Base-by-base conservation (phyloP, 35 echinoderm and acorn worm species). In the Chiridota heheva region DNA sequence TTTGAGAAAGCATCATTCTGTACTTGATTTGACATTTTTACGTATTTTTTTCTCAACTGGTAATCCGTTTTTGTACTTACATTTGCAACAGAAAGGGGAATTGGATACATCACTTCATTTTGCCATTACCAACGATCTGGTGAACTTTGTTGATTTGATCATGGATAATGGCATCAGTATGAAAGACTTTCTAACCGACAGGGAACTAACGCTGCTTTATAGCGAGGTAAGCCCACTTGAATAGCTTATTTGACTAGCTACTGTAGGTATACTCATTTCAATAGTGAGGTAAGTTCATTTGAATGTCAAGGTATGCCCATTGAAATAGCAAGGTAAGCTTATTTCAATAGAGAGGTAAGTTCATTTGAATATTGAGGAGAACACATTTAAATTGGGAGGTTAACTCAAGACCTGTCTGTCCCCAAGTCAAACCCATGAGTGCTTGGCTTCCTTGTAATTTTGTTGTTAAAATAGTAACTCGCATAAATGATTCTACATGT, bases 151-250 rank as follows among this genome's bases (percentile, higher is more conserved):
- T 30, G 61, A 77, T 26, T 69, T 98, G 12, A 91, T 98, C 56
- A 67, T 98, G 28, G 89, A 98, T n/a, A 81, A 88, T 16, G 95
- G 95, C 55, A 74, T 91, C 36, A 98, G 80, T 45, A 58, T 98
- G 35, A 91, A 88, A 56, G 81, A 88, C 17, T 98, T 81, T 44
- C 70, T 98, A 27, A 91, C 95, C 36, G 86, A 88, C 28, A 59
- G 42, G 60, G 85, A 91, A 76, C 44, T 98, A 36, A 92, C 95
- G 4, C 20, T 72, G 2, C 76, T 98, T 13, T 98, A 98, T 61
- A 98, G 82, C 57, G 79, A 86, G 95, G 95, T 97, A 62, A 67
- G 60, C 25, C 25, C 30, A 61, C 46, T 35, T 17, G 25, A 22
- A 61, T 78, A 1, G n/a, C 17, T 40, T 40, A 0, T 18, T 20